Percentiles rank a stretch among this genome's conserved stretches.
Evolutionary conservation across 2,888 invertebrate genomes (phyloP).

Genomic region (Habroteleia sp.): DNA sequence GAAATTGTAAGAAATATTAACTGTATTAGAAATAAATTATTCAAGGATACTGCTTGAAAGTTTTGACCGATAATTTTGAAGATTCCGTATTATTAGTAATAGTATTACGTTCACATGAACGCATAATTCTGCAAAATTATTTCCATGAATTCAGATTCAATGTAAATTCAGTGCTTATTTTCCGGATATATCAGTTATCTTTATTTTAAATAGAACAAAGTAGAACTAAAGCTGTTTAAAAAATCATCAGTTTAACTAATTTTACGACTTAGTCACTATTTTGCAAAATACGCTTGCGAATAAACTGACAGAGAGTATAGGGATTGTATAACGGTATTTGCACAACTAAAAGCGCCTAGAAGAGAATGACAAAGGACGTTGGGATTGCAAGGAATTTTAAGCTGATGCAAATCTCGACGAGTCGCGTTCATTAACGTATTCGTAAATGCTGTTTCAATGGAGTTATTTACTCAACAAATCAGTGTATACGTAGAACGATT

Average conservation of each 20-base stretch:
- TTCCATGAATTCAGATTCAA: neutral
- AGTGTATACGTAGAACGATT: slow-evolving; percentile 61
- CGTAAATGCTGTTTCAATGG: slow-evolving; percentile 63
- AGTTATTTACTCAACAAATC: slow-evolving; percentile 64
- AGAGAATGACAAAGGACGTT: slow-evolving; percentile 68
- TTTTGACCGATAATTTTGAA: too few relatives aligned
- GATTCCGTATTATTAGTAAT: too few relatives aligned
- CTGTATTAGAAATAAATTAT: too few relatives aligned
- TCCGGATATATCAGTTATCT: slow-evolving; percentile 23
- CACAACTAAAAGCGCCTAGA: slow-evolving; percentile 70
- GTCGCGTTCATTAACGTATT: slow-evolving; percentile 68
- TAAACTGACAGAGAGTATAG: slow-evolving; percentile 54
- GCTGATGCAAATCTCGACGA: slow-evolving; percentile 72
- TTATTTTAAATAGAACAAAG: slow-evolving; percentile 22
- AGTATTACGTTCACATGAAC: too few relatives aligned
- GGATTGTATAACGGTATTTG: slow-evolving; percentile 64
- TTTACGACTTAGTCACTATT: slow-evolving; percentile 53
- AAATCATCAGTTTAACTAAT: slow-evolving; percentile 57
- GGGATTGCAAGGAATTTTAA: slow-evolving; percentile 70
- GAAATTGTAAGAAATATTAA: too few relatives aligned
- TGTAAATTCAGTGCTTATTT: slow-evolving; percentile 22
- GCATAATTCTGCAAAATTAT: too few relatives aligned
- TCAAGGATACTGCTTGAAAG: too few relatives aligned
- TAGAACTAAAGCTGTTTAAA: slow-evolving; percentile 49
- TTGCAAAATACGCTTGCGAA: slow-evolving; percentile 53